Evolutionary conservation across 2,797 vertebrate genomes (phyloP).

Genomic region (Acanthis flammea): DNA sequence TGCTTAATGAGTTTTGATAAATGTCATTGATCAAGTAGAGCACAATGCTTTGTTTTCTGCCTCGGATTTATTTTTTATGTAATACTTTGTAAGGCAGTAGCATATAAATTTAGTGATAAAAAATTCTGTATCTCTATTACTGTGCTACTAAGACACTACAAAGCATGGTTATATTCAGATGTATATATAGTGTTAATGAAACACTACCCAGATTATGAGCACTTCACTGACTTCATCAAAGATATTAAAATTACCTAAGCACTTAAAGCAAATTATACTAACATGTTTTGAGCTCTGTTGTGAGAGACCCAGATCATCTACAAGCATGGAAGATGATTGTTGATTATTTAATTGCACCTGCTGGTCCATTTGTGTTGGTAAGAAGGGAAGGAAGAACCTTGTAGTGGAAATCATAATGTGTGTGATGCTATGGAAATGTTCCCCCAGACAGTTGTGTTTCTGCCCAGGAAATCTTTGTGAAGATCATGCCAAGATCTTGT

Average conservation of each 20-base stretch:
- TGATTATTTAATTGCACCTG: not conserved
- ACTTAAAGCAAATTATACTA: not conserved
- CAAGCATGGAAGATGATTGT: accelerated
- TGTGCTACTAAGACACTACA: not conserved
- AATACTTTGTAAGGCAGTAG: not conserved
- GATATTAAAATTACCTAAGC: not conserved
- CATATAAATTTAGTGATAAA: not conserved
- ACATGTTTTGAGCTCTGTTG: not conserved
- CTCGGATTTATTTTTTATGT: not conserved
- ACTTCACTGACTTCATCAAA: not conserved
- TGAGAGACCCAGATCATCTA: not conserved
- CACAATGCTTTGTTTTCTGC: not conserved
- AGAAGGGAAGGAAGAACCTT: not conserved
- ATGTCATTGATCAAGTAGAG: not conserved
- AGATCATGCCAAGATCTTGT: not conserved
- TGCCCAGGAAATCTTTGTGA: not conserved
- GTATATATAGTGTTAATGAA: not conserved
- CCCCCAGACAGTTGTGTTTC: not conserved
- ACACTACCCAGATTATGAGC: not conserved
- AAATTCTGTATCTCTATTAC: not conserved
- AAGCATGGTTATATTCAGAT: not conserved
- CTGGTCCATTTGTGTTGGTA: not conserved
- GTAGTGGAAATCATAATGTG: not conserved
- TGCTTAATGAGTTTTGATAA: conserved; percentile 25
- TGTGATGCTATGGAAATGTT: not conserved